Percentiles rank a stretch among this genome's conserved stretches.
Evolutionary conservation across 2,113 vertebrate genomes (phyloP).

Genomic region (Microcebus murinus): DNA sequence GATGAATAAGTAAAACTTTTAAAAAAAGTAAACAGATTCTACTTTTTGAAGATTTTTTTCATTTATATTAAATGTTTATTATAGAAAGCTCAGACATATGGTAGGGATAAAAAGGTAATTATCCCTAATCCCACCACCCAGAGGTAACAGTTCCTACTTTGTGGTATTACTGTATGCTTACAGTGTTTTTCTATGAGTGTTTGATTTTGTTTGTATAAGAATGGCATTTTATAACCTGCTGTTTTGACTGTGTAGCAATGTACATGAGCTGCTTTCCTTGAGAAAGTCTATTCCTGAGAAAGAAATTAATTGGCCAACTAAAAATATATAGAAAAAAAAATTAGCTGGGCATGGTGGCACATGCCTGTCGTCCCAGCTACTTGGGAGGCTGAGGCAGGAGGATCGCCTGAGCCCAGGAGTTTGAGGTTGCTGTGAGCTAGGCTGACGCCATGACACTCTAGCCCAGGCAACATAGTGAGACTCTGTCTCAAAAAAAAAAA

Average conservation of each 20-base stretch:
- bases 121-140: background rate
- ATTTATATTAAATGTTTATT: background rate
- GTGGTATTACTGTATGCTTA: background rate
- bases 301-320: too few species aligned
- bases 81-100: background rate
- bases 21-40: slow-evolving; percentile 30
- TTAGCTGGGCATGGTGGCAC: too few species aligned
- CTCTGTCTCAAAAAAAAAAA: too few species aligned
- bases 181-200: background rate
- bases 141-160: background rate
- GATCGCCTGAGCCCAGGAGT: too few species aligned
- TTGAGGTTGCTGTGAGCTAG: too few species aligned
- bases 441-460: too few species aligned
- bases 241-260: background rate
- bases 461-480: too few species aligned
- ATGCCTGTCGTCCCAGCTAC: too few species aligned
- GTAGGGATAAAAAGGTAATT: background rate
- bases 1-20: background rate
- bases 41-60: background rate
- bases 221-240: background rate
- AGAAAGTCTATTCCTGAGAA: background rate
- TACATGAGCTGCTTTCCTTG: background rate
- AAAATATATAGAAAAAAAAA: too few species aligned
- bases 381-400: too few species aligned
- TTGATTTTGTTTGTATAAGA: background rate